Evolutionary conservation across 2,888 invertebrate genomes (phyloP), one percentile per base, ranked within the genome.

Genomic region (Machimus rusticus): DNA sequence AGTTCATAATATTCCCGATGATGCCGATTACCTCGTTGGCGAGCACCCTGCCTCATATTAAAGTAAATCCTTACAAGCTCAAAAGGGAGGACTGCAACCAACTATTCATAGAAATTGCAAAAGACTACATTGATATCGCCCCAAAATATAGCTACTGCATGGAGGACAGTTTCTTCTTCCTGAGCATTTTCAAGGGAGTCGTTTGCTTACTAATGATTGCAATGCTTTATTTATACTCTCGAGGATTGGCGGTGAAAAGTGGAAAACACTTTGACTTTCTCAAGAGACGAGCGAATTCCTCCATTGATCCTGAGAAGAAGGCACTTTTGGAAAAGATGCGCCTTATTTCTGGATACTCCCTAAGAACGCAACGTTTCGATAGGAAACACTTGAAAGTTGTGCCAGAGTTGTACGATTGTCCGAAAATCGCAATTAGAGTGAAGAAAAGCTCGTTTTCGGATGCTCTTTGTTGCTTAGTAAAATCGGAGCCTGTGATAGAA

Each of bases 111-210:
- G 86, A 87, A 82, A 39, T 81, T 8, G 86, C 88, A 1, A 86
- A 86, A 37, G 88, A 88, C 28, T 88, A 88, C 23, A 81, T 88
- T n/a, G 81, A 86, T 57, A 82, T 87, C 2, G 86, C 86, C 16
- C 88, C 88, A 43, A 87, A 74, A 34, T 87, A 87, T 23, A 43
- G 16, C 8, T 16, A 28, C 9, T 88, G 87, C 16, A 23, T 82
- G 0, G 87, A 88, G 23, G 87, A 88, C 9, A 46, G 34, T 76
- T 76, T 86, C 76, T 51, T 76, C 37, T 12, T 51, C 23, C 23
- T 31, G n/a, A 76, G 76, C 5, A 51, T 86, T n/a, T 76, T 51
- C 14, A 86, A 77, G 34, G 46, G 51, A n/a, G 14, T 77, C 12
- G 8, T 86, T 6, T 51, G 87, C 34, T 5, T 86, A 23, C 19